phyloP scores from a whole-genome alignment of 2,797 vertebrate genomes.

The Manis javanica region DNA sequence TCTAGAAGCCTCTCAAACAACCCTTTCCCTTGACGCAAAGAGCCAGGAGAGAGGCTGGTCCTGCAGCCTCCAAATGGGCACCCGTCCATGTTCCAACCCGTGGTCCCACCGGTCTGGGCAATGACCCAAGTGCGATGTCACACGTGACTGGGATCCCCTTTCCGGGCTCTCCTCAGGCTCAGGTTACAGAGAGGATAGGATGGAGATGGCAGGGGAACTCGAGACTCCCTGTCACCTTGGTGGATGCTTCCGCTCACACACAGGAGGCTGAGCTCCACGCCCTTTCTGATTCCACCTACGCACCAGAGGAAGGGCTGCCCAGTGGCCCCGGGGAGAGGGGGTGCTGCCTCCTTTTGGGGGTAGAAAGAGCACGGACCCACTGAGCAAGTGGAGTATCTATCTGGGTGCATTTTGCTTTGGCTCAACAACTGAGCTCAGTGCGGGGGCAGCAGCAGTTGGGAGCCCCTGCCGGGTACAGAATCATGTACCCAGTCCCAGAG shows the following conservation, averaged over 20 bases:
- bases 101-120: not conserved
- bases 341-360: not conserved
- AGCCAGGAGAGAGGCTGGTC: not conserved
- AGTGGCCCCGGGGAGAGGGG: not conserved
- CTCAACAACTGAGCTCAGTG: fast-evolving
- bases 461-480: fast-evolving
- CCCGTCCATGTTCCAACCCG: not conserved
- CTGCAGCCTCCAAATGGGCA: not conserved
- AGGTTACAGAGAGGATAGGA: not conserved
- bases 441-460: fast-evolving
- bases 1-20: not conserved
- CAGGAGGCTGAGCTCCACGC: too few relatives aligned
- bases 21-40: fast-evolving
- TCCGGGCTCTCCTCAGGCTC: not conserved
- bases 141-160: not conserved
- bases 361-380: fast-evolving
- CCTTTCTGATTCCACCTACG: not conserved
- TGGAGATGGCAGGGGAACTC: not conserved
- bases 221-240: fast-evolving
- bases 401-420: not conserved
- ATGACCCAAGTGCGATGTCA: not conserved
- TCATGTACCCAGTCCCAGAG: fast-evolving
- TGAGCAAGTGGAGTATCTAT: fast-evolving
- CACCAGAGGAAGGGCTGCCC: fast-evolving
- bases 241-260: fast-evolving